Base-by-base conservation (phyloP, 2,797 vertebrate genomes). In the Triplophysa bombifrons region DNA sequence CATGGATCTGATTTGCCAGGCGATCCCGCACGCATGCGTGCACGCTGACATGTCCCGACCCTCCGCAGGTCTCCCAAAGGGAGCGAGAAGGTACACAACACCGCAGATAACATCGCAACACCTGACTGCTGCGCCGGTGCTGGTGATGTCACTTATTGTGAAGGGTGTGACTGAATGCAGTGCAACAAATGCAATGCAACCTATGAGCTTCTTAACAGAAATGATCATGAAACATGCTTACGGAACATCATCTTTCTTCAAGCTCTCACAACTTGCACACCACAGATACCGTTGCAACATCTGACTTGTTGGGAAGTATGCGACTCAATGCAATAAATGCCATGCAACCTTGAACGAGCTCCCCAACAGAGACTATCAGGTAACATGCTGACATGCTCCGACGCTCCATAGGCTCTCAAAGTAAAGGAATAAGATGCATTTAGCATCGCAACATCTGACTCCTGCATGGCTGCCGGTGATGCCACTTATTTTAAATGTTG, bases 1-100 rank as follows among this genome's bases (percentile, higher is more conserved):
- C 78, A 38, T 56, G 72, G 34, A 70, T 81, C 81, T 83, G 72
- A 41, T 20, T 34, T 64, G 61, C 16, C 61, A 64, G 30, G 61
- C 16, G 30, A 64, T 64, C 34, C 38, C 30, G 27, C 61, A 64
- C 61, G 27, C 27, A 64, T 64, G 61, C 61, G 27, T 64, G 61
- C 61, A 64, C 27, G 27, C 30, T 64, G 61, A 64, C 61, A 64
- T 30, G 61, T 50, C 74, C 74, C 48, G 64, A 74, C 74, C 44
- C 55, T 50, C 69, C 51, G 22, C 76, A 38, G 48, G 17, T 53
- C 63, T 65, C 63, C 34, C 19, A n/a, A 41, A 64, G 61, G 61
- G 61, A 64, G 34, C 16, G 61, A 7, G 17, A 14, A 60, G 38
- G 55, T 58, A 60, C 78, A n/a, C 51, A 75, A 71, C 44, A 64